phyloP scores from a whole-genome alignment of 2,113 vertebrate species.

The Sebastes fasciatus region DNA sequence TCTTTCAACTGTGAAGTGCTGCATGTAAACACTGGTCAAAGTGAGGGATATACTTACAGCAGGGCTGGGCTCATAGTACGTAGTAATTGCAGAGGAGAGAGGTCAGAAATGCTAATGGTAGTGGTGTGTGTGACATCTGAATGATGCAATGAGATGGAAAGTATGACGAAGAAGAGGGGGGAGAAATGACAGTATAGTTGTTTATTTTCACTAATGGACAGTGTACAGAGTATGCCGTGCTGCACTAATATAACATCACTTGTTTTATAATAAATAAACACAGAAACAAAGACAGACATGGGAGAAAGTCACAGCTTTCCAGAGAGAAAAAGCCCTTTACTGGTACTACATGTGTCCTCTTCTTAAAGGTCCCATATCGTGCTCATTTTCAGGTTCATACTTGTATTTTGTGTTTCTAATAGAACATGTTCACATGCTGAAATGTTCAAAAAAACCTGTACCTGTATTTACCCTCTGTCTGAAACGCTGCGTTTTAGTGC shows the following conservation, averaged over 20 bases:
- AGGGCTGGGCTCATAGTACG: not conserved
- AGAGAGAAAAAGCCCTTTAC: constrained; percentile 35
- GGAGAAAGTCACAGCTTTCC: constrained; percentile 2
- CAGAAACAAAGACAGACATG: constrained; percentile 61
- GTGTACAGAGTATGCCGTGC: constrained; percentile 68
- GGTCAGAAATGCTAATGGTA: constrained; percentile 28
- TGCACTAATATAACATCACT: constrained; percentile 65
- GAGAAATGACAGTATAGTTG: constrained; percentile 35
- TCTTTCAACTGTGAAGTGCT: constrained; percentile 48
- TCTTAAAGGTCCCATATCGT: not conserved
- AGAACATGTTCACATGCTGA: too few species aligned
- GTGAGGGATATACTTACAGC: constrained; percentile 49
- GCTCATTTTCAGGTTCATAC: too few species aligned
- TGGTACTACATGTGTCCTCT: constrained; percentile 16
- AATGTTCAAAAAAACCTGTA: too few species aligned
- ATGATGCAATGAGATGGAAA: not conserved
- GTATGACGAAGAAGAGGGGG: constrained; percentile 9
- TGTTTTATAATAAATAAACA: constrained; percentile 79
- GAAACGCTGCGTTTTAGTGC: too few species aligned
- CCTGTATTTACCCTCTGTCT: too few species aligned
- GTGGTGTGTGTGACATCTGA: constrained; percentile 8
- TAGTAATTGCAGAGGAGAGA: constrained; percentile 42
- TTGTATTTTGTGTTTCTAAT: too few species aligned
- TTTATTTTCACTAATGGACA: constrained; percentile 75
- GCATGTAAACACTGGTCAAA: constrained; percentile 50